Base-by-base conservation (phyloP, 2,113 vertebrate genomes). In the Platysternon megacephalum region DNA sequence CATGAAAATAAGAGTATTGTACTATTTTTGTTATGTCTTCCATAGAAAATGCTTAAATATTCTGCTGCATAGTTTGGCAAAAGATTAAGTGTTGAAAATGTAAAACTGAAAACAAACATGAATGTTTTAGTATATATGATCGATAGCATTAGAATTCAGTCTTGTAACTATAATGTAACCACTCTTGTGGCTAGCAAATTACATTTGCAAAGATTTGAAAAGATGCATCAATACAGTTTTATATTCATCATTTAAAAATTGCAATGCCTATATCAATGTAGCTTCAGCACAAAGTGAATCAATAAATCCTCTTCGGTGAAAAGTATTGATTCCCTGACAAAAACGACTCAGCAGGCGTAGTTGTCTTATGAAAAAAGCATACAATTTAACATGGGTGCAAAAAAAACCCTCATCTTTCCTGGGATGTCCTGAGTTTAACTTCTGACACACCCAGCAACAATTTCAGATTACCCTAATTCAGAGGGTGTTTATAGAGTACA, bases 291-390 rank as follows among this genome's bases (percentile, higher is more conserved):
- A 88, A 93, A 91, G 85, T 2, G 42, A 94, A 90, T 85, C 68
- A 81, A 93, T 81, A 28, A 74, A 13, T 65, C 46, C 19, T 8
- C 52, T 85, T 56, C 89, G 93, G 93, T 90, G 46, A 85, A 91
- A 92, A 90, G 2, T 93, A 90, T 79, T 81, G 85, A 97, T 95
- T 94, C 86, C 22, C 80, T 74, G 28, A 14, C 35, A 19, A 32
- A 68, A 68, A 68, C 2, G 61, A 86, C 14, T 83, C 10, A 52
- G 72, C 85, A 53, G 16, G 85, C 2, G 3, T 88, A 61, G 8
- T 68, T 68, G 8, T n/a, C 12, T 35, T 68, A 68, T 68, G 29
- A n/a, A 68, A 92, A 48, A 88, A 89, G 87, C 58, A 0, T 6
- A 65, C 89, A 91, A 48, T 61, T 80, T 12, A 56, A 28, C 55